These are phyloP conservation scores for Tragelaphus imberbis DNA, from an alignment of 2,113 vertebrate species.

Conservation along the genomic window DNA sequence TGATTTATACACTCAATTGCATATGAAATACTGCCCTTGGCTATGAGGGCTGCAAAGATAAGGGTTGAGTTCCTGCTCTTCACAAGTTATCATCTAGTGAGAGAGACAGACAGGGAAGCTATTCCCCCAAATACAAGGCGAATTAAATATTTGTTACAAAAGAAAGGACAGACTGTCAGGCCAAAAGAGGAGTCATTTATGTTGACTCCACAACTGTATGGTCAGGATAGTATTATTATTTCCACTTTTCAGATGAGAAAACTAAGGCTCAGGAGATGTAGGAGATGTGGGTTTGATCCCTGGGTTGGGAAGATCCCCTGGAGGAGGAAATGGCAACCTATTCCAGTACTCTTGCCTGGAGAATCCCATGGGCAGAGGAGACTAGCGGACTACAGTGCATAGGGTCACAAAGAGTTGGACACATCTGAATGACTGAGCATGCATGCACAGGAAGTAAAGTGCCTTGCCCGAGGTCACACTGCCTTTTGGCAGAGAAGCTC, in stretches of 20 bases:
- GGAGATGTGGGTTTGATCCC: background rate
- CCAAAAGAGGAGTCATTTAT: background rate
- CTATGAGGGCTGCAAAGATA: background rate
- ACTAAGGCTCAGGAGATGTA: background rate
- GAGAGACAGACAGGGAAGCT: background rate
- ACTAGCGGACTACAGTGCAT: background rate
- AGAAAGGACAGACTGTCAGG: background rate
- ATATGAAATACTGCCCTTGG: background rate
- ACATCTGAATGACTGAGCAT: background rate
- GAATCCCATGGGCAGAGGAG: background rate
- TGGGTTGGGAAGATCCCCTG: background rate
- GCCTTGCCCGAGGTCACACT: background rate
- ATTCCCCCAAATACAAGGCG: background rate
- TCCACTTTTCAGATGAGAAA: slow-evolving; percentile 8
- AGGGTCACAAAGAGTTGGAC: background rate
- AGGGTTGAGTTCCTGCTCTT: background rate
- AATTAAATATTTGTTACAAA: background rate
- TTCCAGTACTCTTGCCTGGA: background rate
- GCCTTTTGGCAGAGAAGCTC: background rate
- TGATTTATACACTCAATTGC: background rate
- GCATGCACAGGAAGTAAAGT: background rate
- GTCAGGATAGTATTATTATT: background rate
- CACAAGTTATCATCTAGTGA: background rate
- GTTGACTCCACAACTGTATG: background rate
- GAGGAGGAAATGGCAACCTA: background rate